phyloP scores from a whole-genome alignment of 1,140 invertebrate species.

The Aphelenchoides fujianensis region DNA sequence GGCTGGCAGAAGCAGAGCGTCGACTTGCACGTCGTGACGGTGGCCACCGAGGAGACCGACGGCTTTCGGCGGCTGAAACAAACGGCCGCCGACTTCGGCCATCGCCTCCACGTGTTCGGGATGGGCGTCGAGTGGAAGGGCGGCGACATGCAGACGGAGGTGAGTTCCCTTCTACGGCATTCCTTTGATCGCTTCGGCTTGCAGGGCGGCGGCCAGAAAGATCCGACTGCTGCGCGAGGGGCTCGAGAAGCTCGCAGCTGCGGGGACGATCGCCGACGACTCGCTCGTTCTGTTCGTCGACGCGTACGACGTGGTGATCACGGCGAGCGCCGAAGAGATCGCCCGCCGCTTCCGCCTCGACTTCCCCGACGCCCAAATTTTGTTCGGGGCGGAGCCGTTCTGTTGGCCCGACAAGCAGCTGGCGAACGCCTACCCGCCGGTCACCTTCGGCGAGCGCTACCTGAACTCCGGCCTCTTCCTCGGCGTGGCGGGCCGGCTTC shows the following conservation, averaged over 20 bases:
- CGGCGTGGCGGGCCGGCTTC: constrained; percentile 75
- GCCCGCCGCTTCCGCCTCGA: constrained; percentile 73
- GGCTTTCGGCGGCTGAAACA: constrained; percentile 78
- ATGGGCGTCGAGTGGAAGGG: constrained; percentile 80
- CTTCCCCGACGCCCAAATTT: constrained; percentile 69
- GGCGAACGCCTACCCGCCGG: constrained; percentile 67
- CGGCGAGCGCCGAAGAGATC: constrained; percentile 71
- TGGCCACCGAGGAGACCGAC: constrained; percentile 88
- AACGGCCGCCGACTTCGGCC: constrained; percentile 74
- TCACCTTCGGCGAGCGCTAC: constrained; percentile 74
- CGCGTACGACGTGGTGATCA: constrained; percentile 84
- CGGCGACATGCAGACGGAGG: constrained; percentile 70
- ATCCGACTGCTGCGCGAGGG: constrained; percentile 64
- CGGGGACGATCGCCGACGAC: constrained; percentile 58
- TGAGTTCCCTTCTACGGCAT: constrained; percentile 8
- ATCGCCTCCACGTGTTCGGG: constrained; percentile 76
- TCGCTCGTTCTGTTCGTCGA: constrained; percentile 28
- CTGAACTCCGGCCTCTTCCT: constrained; percentile 81
- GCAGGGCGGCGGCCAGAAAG: constrained; percentile 87
- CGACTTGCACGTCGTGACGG: constrained; percentile 70
- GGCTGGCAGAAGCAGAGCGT: not conserved
- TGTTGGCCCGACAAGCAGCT: constrained; percentile 88
- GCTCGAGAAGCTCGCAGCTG: constrained; percentile 72
- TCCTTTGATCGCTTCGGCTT: constrained; percentile 35
- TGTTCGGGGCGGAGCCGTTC: constrained; percentile 87